These are phyloP conservation scores for Charina bottae DNA, from an alignment of 2,113 vertebrate genomes.

Conservation along the genomic window DNA sequence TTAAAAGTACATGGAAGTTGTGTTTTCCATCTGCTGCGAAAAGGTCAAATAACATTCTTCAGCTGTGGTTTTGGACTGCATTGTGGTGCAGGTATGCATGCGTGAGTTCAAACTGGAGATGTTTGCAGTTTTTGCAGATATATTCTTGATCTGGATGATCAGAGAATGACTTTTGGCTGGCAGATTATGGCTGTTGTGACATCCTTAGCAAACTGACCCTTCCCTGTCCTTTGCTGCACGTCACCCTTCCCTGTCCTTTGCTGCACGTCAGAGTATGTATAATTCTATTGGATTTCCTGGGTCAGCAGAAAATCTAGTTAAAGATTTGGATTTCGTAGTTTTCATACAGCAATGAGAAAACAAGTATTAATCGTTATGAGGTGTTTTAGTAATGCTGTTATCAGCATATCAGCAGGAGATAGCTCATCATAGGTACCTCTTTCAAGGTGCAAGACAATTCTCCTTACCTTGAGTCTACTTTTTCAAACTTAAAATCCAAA, in stretches of 20 bases:
- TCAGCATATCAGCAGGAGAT: not conserved
- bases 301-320: not conserved
- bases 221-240: fast-evolving
- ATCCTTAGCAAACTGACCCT: not conserved
- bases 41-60: slow-evolving; percentile 59
- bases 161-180: slow-evolving; percentile 34
- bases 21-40: slow-evolving; percentile 77
- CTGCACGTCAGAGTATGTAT: not conserved
- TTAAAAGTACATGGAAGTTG: slow-evolving; percentile 84
- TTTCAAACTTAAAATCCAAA: not conserved
- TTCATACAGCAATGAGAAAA: not conserved
- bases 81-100: not conserved
- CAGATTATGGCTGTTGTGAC: slow-evolving; percentile 24
- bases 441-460: not conserved
- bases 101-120: slow-evolving; percentile 57
- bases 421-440: not conserved
- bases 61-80: slow-evolving; percentile 41
- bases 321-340: not conserved
- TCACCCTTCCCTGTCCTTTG: not conserved
- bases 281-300: not conserved
- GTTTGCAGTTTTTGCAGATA: slow-evolving; percentile 43
- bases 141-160: slow-evolving; percentile 30
- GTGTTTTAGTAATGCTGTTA: slow-evolving; percentile 26
- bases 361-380: not conserved
- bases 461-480: not conserved